Base-by-base conservation (phyloP, 2,888 invertebrate genomes). In the Euzophera pinguis region DNA sequence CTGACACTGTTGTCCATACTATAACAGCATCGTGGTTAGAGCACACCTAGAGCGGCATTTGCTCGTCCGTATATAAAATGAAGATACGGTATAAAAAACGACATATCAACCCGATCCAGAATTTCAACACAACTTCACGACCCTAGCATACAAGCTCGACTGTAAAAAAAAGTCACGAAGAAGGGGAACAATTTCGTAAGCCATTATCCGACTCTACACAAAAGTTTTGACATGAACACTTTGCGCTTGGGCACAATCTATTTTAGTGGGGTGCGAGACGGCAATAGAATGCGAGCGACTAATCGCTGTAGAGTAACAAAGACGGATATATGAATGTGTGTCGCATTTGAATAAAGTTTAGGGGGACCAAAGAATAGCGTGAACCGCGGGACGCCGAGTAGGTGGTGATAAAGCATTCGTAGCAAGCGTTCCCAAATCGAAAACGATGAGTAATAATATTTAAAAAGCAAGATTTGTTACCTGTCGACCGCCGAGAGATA, bases 391-490 rank as follows among this genome's bases (percentile, higher is more conserved):
- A 86, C 73, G 82, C 82, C 87, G 87, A 90, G 88, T 90, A 89
- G 91, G 91, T 90, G 91, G 91, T 87, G 88, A 88, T 90, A 89
- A 89, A 90, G 87, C 88, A 89, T 90, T 84, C 85, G 87, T 83
- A 85, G 86, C 78, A 78, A 78, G 82, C 79, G 84, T 78, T 88
- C 84, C 86, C 84, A 87, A 88, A 88, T 88, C 88, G 84, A 86
- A 86, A 83, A 73, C 90, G 90, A 88, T 90, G 90, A 90, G 87
- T 90, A 89, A 87, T 87, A 88, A 83, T 90, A 88, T 89, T 88
- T 86, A 86, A 88, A 87, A 89, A 86, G 82, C 79, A 83, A 88
- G 90, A 89, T 88, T 89, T 90, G 86, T 87, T 89, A 88, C 90
- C 90, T 90, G 90, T 87, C 88, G 79, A 76, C 84, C 84, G 82